phyloP scores from a whole-genome alignment of 1,140 invertebrate species.

The Zaprionus taronus region DNA sequence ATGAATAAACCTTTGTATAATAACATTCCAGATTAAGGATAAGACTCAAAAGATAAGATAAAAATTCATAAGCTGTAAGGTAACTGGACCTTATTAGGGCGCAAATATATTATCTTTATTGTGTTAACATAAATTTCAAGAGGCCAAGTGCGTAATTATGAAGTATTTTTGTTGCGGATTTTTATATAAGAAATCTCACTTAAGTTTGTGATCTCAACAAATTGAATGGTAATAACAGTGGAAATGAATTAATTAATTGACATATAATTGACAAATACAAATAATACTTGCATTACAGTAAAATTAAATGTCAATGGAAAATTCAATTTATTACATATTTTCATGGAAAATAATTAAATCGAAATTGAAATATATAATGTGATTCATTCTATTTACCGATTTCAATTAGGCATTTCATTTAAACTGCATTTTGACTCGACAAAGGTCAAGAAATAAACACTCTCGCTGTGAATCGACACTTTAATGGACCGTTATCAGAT shows the following conservation, averaged over 20 bases:
- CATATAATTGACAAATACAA: not conserved
- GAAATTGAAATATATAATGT: not conserved
- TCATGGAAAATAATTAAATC: not conserved
- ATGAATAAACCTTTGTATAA: not conserved
- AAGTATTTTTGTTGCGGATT: not conserved
- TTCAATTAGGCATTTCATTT: not conserved
- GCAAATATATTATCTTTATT: not conserved
- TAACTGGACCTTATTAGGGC: not conserved
- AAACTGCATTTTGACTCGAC: not conserved
- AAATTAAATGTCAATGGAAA: too few relatives aligned
- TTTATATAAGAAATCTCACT: not conserved
- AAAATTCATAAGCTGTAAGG: not conserved
- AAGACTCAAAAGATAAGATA: not conserved
- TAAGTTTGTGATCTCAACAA: not conserved
- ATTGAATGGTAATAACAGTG: not conserved
- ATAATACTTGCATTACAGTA: too few relatives aligned
- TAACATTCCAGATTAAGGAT: not conserved
- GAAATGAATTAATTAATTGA: not conserved
- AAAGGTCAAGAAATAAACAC: not conserved
- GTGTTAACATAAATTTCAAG: not conserved
- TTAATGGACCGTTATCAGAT: slow-evolving; percentile 1
- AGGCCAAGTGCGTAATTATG: too few relatives aligned
- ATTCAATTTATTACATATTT: not conserved
- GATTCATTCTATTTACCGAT: not conserved
- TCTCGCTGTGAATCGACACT: not conserved